phyloP scores from a whole-genome alignment of 2,888 invertebrate species.

The Eremobia ochroleuca region DNA sequence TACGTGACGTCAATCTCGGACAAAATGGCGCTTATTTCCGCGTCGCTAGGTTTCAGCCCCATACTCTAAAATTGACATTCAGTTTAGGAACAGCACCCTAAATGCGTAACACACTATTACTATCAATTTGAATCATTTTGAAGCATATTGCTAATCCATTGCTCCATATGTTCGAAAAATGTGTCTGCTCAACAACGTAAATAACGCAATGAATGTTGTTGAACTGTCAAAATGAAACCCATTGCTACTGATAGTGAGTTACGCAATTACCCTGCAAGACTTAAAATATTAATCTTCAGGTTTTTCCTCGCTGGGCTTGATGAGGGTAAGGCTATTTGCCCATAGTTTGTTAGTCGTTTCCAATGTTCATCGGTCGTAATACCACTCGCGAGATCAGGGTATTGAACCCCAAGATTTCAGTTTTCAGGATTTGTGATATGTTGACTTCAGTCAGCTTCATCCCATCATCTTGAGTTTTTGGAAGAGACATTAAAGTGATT shows the following conservation, averaged over 20 bases:
- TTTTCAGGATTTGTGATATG: not conserved
- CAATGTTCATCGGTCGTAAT: not conserved
- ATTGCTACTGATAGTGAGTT: too few relatives aligned
- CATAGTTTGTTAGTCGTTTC: not conserved
- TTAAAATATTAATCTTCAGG: not conserved
- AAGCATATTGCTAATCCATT: too few relatives aligned
- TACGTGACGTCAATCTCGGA: slow-evolving; percentile 96
- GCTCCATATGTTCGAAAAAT: too few relatives aligned
- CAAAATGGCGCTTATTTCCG: slow-evolving; percentile 95
- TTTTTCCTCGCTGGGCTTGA: not conserved
- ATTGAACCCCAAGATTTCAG: slow-evolving; percentile 15
- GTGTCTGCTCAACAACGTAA: too few relatives aligned
- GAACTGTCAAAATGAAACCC: too few relatives aligned
- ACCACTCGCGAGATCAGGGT: not conserved
- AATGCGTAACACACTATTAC: too few relatives aligned
- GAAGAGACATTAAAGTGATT: not conserved
- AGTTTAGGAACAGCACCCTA: too few relatives aligned
- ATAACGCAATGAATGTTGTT: too few relatives aligned
- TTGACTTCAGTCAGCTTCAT: not conserved
- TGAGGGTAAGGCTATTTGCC: not conserved
- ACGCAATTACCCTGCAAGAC: too few relatives aligned
- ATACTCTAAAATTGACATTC: slow-evolving; percentile 89
- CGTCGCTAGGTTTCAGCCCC: slow-evolving; percentile 92
- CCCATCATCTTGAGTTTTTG: not conserved
- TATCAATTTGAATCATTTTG: too few relatives aligned